Percentiles rank a stretch among this genome's conserved stretches.
Evolutionary conservation across 2,113 vertebrate genomes (phyloP).

Genomic region (Chloroceryle aenea): DNA sequence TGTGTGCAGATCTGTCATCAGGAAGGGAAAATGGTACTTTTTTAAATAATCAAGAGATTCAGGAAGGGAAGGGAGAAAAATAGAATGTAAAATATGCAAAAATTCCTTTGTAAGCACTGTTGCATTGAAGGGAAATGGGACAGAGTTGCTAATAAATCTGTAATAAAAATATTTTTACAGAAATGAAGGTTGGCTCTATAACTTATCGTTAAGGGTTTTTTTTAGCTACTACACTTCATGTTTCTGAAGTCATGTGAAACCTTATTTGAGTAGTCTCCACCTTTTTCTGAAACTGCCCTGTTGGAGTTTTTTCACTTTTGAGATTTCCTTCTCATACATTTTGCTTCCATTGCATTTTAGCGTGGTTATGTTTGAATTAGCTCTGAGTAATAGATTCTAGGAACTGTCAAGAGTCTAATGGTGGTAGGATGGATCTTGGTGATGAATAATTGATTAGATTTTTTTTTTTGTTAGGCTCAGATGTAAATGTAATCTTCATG

Average conservation of each 20-base stretch:
- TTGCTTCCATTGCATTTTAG: not conserved
- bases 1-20: not conserved
- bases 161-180: not conserved
- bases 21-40: not conserved
- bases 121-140: not conserved
- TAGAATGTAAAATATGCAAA: not conserved
- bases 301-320: not conserved
- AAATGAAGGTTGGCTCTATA: not conserved
- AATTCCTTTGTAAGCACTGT: not conserved
- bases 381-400: not conserved
- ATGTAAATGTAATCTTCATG: not conserved
- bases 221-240: not conserved
- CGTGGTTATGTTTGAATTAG: not conserved
- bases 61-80: not conserved
- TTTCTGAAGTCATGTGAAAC: not conserved
- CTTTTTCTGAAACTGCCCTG: not conserved
- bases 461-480: not conserved
- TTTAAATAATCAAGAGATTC: not conserved
- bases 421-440: not conserved
- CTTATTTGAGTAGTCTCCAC: not conserved
- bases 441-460: not conserved
- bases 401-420: not conserved
- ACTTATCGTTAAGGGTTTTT: not conserved
- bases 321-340: not conserved
- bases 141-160: not conserved